Evolutionary conservation across 2,888 invertebrate genomes (phyloP), one percentile per base, ranked within the genome.

Genomic region (Peribatodes rhomboidaria): DNA sequence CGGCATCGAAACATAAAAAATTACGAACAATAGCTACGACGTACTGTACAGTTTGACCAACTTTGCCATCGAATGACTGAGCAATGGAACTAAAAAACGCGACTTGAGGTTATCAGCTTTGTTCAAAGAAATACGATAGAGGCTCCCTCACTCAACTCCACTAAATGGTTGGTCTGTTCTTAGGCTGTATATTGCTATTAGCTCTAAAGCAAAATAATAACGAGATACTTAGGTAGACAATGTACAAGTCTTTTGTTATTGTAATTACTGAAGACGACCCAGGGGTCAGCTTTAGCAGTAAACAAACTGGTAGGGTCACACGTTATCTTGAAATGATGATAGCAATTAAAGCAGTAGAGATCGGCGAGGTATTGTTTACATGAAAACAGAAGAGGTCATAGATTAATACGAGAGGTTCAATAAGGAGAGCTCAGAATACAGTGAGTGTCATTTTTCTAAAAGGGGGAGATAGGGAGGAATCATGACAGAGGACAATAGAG

Each of bases 1-100:
- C 62, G 56, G 52, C 59, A 50, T 47, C 49, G 11, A 41, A 56
- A 56, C 52, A 49, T 49, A 49, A 56, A 46, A 59, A 54, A 41
- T 20, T 22, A 27, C 46, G 9, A 44, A 60, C 59, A 52, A 60
- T 60, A 27, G 42, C 10, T 20, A n/a, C 31, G n/a, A 60, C 35
- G 22, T 52, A 59, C 42, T 50, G 50, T 35, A 35, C 47, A 10
- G 13, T n/a, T 9, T 10, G 14, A 10, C 9, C 13, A 9, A 14
- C n/a, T 3, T 10, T 35, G 2, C 13, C 7, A 13, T 4, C 7
- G 0, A 27, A 47, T 47, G 11, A 9, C 9, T 14, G 14, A 13
- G 14, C 31, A 14, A 14, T 47, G 11, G 27, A 47, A 22, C 20
- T 44, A 20, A 13, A 20, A 13, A 22, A 20, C 4, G 20, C 8